Conservation (phyloP, 1,140 invertebrate species). For the Eurosta solidaginis region DNA sequence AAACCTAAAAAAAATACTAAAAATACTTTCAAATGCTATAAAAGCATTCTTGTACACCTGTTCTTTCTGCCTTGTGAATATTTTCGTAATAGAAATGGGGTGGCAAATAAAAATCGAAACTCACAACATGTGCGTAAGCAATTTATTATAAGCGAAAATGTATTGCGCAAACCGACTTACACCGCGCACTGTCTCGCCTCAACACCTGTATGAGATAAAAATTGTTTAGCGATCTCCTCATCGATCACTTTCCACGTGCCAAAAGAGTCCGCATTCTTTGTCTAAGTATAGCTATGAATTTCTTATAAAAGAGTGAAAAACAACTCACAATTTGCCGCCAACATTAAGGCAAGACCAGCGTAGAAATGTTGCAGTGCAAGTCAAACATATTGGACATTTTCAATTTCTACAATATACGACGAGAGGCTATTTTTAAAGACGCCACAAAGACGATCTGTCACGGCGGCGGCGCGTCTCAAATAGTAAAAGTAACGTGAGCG, state of each 20-base stretch:
- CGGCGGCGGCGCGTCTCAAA: background rate
- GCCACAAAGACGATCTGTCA: background rate
- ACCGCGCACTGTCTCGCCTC: background rate
- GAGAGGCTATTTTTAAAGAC: slow-evolving; percentile 2
- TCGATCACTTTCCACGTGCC: slow-evolving; percentile 22
- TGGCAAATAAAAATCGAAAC: background rate
- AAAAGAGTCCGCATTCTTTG: slow-evolving; percentile 21
- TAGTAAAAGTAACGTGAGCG: background rate
- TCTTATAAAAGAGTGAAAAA: background rate
- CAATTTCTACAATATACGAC: background rate
- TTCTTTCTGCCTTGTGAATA: background rate
- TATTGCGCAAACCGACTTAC: background rate
- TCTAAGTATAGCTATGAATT: slow-evolving; percentile 11
- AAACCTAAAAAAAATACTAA: background rate
- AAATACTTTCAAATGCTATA: background rate
- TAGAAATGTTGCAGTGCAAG: slow-evolving; percentile 7
- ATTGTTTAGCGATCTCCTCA: background rate
- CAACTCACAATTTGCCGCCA: background rate
- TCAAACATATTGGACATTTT: background rate
- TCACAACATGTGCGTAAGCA: no score
- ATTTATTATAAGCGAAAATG: background rate
- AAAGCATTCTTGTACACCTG: background rate
- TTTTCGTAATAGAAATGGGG: background rate
- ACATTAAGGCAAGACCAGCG: background rate
- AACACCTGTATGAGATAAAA: background rate